Conservation (phyloP, 2,113 vertebrate genomes). For the Odocoileus virginianus region DNA sequence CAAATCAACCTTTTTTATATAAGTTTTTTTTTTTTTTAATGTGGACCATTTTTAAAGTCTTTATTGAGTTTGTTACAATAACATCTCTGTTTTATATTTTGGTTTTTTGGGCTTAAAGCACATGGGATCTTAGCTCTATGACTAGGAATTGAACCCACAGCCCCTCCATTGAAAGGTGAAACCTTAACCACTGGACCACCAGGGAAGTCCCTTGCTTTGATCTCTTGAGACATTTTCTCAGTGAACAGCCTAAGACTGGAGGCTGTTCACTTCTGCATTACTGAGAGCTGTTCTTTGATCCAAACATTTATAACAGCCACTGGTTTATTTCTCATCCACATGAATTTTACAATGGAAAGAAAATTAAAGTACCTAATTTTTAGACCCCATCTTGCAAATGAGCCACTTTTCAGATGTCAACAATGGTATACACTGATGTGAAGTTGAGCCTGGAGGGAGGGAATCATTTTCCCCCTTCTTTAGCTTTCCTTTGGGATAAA, state of each 20-base stretch:
- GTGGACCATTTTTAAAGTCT: neutral
- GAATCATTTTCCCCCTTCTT: neutral
- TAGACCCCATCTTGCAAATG: neutral
- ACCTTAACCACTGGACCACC: neutral
- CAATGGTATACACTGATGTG: too few relatives aligned
- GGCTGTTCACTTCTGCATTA: neutral
- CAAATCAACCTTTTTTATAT: neutral
- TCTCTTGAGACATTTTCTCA: neutral
- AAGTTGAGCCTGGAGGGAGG: neutral
- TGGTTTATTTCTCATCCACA: neutral
- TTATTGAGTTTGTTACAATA: neutral
- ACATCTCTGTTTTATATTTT: neutral
- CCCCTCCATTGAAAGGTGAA: neutral
- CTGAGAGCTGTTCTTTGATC: neutral
- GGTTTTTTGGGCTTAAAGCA: neutral
- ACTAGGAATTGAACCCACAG: neutral
- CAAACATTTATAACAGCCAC: neutral
- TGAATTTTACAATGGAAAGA: neutral
- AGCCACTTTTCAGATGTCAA: neutral
- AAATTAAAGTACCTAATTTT: neutral
- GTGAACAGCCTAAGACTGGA: too few relatives aligned
- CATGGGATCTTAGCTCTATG: neutral
- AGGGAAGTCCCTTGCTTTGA: neutral
- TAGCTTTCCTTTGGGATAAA: neutral
- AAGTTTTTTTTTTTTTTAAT: neutral